These are phyloP conservation scores for Cataglyphis albicans DNA, from an alignment of 2,888 invertebrate species.

Conservation along the genomic window DNA sequence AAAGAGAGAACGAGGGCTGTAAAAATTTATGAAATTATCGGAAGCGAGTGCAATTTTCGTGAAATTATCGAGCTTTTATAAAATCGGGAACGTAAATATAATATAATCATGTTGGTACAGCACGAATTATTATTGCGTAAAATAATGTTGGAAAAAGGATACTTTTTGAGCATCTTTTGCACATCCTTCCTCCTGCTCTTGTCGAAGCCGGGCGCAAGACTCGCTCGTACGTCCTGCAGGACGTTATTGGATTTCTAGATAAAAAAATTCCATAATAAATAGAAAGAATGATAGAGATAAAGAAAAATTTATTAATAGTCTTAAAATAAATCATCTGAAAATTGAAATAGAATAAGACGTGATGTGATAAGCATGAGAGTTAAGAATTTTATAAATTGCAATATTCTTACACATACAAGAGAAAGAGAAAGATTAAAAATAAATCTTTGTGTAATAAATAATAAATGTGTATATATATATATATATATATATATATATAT, in stretches of 20 bases:
- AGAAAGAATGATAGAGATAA: neutral
- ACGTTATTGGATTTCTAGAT: slow-evolving; percentile 68
- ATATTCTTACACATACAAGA: neutral
- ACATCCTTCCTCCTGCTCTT: slow-evolving; percentile 57
- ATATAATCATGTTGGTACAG: neutral
- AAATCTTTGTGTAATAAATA: neutral
- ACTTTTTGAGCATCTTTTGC: slow-evolving; percentile 78
- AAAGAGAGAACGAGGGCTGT: neutral
- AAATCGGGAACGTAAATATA: slow-evolving; percentile 23
- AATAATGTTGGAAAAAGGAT: slow-evolving; percentile 77
- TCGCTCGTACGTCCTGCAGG: slow-evolving; percentile 71
- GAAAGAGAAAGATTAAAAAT: neutral
- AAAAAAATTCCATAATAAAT: slow-evolving; percentile 9
- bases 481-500: no score
- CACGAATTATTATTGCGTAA: slow-evolving; percentile 21
- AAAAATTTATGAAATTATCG: slow-evolving; percentile 50
- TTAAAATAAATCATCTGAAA: neutral
- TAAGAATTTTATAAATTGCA: no score
- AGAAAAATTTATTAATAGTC: neutral
- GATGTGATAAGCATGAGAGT: no score
- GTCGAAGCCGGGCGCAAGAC: slow-evolving; percentile 71
- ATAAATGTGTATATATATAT: neutral
- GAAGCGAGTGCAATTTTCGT: neutral
- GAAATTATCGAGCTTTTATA: slow-evolving; percentile 40
- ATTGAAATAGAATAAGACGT: neutral